A percentile compares a stretch with the other conserved stretches of the same genome.
Evolutionary conservation across 1,140 invertebrate species (phyloP).

Genomic region (Tyrophagus putrescentiae): DNA sequence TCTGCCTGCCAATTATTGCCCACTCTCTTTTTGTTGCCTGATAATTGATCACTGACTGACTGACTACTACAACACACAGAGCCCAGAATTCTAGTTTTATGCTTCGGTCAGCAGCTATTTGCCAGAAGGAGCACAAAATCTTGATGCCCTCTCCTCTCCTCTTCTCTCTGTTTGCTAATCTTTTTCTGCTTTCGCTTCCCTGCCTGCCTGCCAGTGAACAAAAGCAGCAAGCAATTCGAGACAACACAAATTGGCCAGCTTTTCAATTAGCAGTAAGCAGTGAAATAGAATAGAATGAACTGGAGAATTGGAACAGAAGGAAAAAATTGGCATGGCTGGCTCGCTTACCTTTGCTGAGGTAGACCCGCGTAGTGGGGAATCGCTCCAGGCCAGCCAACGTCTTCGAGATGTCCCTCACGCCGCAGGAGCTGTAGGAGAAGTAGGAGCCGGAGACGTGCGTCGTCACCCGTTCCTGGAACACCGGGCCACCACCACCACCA

Average conservation of each 20-base stretch:
- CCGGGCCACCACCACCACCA: too few species aligned
- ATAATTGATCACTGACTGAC: too few species aligned
- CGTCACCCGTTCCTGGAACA: conserved; percentile 69
- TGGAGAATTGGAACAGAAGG: neutral
- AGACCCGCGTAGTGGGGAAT: conserved; percentile 27
- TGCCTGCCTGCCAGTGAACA: too few species aligned
- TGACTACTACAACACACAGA: too few species aligned
- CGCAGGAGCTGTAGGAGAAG: conserved; percentile 55
- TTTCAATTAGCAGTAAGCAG: neutral
- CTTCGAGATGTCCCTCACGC: conserved; percentile 61
- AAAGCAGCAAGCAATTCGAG: neutral
- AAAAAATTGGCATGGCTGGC: neutral
- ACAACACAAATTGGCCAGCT: neutral
- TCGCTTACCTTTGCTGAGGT: conserved; percentile 32
- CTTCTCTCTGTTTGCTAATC: too few species aligned
- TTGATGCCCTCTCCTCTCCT: too few species aligned
- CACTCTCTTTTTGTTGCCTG: too few species aligned
- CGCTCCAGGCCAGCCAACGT: conserved; percentile 46
- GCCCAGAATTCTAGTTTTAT: too few species aligned
- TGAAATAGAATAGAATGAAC: neutral
- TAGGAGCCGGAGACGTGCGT: conserved; percentile 58
- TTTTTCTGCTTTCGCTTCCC: too few species aligned
- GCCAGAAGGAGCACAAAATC: too few species aligned
- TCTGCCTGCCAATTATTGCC: too few species aligned
- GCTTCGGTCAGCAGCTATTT: too few species aligned